These are phyloP conservation scores for Centropus unirufus DNA, from an alignment of 2,113 vertebrate genomes.

Conservation along the genomic window DNA sequence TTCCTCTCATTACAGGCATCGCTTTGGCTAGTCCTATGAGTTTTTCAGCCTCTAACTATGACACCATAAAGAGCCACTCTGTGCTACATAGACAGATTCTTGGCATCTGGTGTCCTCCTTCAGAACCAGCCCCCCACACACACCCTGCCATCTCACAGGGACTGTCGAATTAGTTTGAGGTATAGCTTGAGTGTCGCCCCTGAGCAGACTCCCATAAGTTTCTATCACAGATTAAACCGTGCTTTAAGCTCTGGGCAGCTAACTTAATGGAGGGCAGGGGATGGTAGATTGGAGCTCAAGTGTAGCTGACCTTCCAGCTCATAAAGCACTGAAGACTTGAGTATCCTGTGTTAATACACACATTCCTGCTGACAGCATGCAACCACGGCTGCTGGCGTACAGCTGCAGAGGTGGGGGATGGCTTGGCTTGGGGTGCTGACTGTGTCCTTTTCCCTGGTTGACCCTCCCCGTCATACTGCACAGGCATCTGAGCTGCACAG, in stretches of 20 bases:
- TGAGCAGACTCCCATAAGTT: constrained; percentile 52
- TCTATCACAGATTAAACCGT: constrained; percentile 55
- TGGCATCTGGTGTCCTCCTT: neutral
- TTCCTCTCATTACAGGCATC: neutral
- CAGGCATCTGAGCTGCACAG: neutral
- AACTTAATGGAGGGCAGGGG: constrained; percentile 56
- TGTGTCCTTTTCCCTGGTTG: neutral
- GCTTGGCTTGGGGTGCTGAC: neutral
- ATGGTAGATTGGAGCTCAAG: constrained; percentile 62
- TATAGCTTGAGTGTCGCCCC: constrained; percentile 46
- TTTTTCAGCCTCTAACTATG: neutral
- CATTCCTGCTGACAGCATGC: neutral
- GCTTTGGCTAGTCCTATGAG: neutral
- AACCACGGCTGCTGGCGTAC: neutral
- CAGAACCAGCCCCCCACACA: neutral
- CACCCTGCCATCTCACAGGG: neutral
- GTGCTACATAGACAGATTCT: neutral
- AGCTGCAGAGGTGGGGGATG: neutral
- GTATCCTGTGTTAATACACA: neutral
- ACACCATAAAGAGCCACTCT: neutral
- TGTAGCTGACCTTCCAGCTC: constrained; percentile 61
- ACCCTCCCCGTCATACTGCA: neutral
- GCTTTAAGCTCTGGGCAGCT: constrained; percentile 57
- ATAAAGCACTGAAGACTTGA: constrained; percentile 44
- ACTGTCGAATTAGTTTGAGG: constrained; percentile 22